These are phyloP conservation scores for Stenurella melanura DNA, from an alignment of 2,888 invertebrate genomes.

Conservation along the genomic window DNA sequence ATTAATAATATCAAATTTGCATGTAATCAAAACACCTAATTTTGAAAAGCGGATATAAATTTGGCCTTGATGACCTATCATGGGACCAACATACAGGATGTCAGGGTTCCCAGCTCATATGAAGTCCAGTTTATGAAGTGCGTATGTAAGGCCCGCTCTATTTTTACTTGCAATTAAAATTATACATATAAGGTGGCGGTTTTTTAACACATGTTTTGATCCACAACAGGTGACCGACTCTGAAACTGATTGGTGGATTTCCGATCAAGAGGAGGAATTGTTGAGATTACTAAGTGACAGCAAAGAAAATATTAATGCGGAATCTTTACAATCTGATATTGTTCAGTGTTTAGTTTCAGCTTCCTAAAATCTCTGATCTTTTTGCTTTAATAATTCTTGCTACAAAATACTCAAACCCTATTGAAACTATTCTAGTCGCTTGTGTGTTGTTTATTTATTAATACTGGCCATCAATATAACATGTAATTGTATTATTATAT, in stretches of 20 bases:
- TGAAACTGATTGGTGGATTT: slow-evolving; percentile 85
- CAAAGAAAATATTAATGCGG: slow-evolving; percentile 78
- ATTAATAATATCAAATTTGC: too few species aligned
- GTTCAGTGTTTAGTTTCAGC: slow-evolving; percentile 67
- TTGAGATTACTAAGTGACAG: slow-evolving; percentile 83
- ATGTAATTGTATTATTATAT: slow-evolving; percentile 41
- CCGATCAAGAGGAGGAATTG: slow-evolving; percentile 87
- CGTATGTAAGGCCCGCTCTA: slow-evolving; percentile 34
- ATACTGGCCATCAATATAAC: slow-evolving; percentile 15
- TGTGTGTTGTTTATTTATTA: slow-evolving; percentile 41
- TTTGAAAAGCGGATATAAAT: too few species aligned
- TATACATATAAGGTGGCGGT: slow-evolving; percentile 58
- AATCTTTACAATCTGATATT: slow-evolving; percentile 72
- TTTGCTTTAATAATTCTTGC: slow-evolving; percentile 45
- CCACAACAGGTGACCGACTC: slow-evolving; percentile 76
- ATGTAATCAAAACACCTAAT: too few species aligned
- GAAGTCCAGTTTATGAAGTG: too few species aligned
- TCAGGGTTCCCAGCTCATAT: too few species aligned
- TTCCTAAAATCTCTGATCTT: slow-evolving; percentile 44
- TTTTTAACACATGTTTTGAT: slow-evolving; percentile 72
- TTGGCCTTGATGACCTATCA: too few species aligned
- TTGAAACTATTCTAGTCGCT: slow-evolving; percentile 43
- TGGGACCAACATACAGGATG: too few species aligned
- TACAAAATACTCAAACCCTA: slow-evolving; percentile 35
- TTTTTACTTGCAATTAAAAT: slow-evolving; percentile 14